These are phyloP conservation scores for Noctuana brunneofusca DNA, from an alignment of 2,888 invertebrate genomes.

Conservation along the genomic window DNA sequence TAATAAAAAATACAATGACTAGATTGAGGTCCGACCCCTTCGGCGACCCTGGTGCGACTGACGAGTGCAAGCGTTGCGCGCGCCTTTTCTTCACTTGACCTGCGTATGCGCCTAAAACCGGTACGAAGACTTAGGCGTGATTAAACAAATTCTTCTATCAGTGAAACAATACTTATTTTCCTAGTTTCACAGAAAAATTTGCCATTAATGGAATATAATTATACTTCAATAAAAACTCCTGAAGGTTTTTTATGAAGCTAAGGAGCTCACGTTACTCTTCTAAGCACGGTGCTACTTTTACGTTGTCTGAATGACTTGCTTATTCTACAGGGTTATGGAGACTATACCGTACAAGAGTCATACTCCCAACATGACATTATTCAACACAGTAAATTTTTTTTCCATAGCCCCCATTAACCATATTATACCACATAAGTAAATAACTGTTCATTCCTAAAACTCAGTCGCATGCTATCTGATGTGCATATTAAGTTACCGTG, in stretches of 20 bases:
- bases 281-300: background rate
- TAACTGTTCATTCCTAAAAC: conserved; percentile 56
- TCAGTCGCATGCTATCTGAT: conserved; percentile 37
- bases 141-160: conserved; percentile 69
- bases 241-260: background rate
- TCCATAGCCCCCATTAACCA: conserved; percentile 35
- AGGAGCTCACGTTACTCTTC: background rate
- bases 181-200: conserved; percentile 39
- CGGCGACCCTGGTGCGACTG: conserved; percentile 77
- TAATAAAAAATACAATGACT: conserved; percentile 71
- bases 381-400: too few species aligned
- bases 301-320: background rate
- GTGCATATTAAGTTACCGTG: conserved; percentile 42
- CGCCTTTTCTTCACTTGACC: conserved; percentile 77
- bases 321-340: background rate
- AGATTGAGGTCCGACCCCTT: conserved; percentile 74
- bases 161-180: conserved; percentile 64
- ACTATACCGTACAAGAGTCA: too few species aligned
- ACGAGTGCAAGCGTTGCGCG: conserved; percentile 64
- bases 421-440: conserved; percentile 40
- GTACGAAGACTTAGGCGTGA: conserved; percentile 68
- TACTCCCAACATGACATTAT: too few species aligned
- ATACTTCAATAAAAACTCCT: conserved; percentile 4
- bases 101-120: conserved; percentile 70
- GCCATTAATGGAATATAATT: background rate